Conservation (phyloP, 2,888 invertebrate genomes). For the Ophonus ardosiacus region DNA sequence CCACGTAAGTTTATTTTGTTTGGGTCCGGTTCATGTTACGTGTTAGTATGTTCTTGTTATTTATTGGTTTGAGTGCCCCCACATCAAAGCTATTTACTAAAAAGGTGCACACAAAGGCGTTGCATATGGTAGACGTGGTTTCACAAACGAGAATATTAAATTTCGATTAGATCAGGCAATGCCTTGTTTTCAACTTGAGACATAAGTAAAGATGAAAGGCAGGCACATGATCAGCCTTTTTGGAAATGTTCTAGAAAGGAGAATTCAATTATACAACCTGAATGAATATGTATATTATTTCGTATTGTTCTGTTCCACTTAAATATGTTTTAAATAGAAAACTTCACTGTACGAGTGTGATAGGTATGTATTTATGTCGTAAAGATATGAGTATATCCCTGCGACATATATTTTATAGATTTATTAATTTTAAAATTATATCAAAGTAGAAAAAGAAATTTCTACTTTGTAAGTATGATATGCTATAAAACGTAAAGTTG, state of each 20-base stretch:
- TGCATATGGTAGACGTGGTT: conserved; percentile 30
- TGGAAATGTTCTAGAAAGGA: not conserved
- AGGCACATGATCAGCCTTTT: not conserved
- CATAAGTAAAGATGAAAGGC: not conserved
- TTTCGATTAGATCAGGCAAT: conserved; percentile 1
- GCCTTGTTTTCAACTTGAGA: not conserved
- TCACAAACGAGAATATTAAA: conserved; percentile 22
- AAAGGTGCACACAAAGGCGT: conserved; percentile 33
- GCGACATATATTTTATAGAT: too few species aligned
- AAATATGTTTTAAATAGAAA: too few species aligned
- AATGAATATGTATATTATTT: too few species aligned
- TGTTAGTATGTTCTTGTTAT: conserved; percentile 25
- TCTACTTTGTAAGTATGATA: too few species aligned
- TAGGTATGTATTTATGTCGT: too few species aligned
- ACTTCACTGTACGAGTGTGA: too few species aligned
- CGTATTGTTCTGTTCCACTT: too few species aligned
- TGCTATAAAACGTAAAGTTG: too few species aligned
- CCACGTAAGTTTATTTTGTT: conserved; percentile 41
- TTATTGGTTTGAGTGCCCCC: conserved; percentile 42
- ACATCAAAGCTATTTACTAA: conserved; percentile 40
- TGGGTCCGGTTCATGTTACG: not conserved
- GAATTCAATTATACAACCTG: not conserved
- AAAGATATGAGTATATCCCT: too few species aligned
- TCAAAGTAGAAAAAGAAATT: too few species aligned
- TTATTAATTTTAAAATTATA: too few species aligned